Percentiles rank a stretch among this genome's conserved stretches.
Conservation (phyloP, 92 coral and sea anemone genomes). For the Porites cylindrica region DNA sequence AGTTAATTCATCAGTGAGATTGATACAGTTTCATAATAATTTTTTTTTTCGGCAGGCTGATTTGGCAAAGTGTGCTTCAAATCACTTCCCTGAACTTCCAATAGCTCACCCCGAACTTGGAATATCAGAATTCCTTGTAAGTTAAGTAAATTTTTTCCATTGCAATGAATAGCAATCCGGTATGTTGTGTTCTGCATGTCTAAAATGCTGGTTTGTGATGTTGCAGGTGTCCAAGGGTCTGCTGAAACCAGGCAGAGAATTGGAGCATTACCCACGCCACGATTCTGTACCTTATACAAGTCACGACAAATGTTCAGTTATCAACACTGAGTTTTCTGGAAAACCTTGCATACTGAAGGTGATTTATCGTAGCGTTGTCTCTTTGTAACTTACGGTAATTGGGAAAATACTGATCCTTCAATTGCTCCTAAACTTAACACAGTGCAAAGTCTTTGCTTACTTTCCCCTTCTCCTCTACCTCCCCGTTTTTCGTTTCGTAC, state of each 20-base stretch:
- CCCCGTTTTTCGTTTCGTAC: no score
- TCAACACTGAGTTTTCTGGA: conserved; percentile 75
- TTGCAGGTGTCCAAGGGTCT: conserved; percentile 87
- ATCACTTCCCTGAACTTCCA: conserved; percentile 89
- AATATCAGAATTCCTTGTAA: conserved; percentile 72
- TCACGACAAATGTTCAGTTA: conserved; percentile 50
- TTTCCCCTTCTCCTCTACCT: no score
- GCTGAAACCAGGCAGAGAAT: conserved; percentile 79
- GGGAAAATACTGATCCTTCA: no score
- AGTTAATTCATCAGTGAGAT: neutral
- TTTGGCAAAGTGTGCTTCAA: conserved; percentile 66
- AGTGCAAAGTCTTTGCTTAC: no score
- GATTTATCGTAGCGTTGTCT: neutral
- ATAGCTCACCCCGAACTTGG: conserved; percentile 87
- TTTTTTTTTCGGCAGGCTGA: conserved; percentile 48
- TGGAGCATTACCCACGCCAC: conserved; percentile 75
- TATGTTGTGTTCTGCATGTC: neutral
- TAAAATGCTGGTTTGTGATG: neutral
- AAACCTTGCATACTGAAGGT: conserved; percentile 80
- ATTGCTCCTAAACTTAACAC: no score
- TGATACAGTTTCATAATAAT: neutral
- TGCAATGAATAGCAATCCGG: neutral
- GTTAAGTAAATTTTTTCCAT: neutral
- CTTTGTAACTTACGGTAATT: neutral
- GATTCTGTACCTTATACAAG: conserved; percentile 45